Conservation (phyloP, 2,113 vertebrate species). For the Pagrus major region DNA sequence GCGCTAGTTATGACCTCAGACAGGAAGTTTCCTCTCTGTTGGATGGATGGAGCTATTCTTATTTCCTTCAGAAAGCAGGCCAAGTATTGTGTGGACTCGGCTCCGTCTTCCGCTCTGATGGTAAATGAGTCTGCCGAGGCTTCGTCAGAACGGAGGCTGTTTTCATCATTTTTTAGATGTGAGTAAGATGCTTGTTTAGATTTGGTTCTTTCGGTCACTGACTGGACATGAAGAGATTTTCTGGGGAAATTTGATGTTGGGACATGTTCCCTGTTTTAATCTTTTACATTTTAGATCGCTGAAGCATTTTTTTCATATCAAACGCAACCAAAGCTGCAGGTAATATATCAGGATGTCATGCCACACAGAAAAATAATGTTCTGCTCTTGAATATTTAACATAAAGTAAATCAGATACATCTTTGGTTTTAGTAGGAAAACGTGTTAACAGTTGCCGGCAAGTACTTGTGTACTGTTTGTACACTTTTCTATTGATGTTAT, state of each 20-base stretch:
- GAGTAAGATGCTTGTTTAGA: background rate
- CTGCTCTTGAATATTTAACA: background rate
- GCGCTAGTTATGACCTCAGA: slow-evolving; percentile 48
- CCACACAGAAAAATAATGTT: background rate
- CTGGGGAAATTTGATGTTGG: background rate
- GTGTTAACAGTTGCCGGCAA: background rate
- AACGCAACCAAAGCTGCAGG: background rate
- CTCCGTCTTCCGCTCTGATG: slow-evolving; percentile 61
- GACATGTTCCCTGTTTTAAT: too few relatives aligned
- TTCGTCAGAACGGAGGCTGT: background rate
- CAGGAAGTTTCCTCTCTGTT: slow-evolving; percentile 69
- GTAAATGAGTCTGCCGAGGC: slow-evolving; percentile 48
- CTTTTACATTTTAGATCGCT: background rate
- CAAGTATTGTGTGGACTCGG: slow-evolving; percentile 63
- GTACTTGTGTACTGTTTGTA: background rate
- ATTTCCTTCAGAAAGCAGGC: slow-evolving; percentile 55
- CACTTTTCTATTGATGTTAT: background rate
- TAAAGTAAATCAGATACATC: background rate
- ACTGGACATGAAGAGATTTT: background rate
- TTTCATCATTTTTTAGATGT: background rate
- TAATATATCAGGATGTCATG: background rate
- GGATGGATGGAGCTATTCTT: slow-evolving; percentile 73
- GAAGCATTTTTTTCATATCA: background rate
- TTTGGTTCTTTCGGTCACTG: background rate
- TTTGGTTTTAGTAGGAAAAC: background rate